Conservation (phyloP, 2,888 invertebrate genomes). For the Rutpela maculata region DNA sequence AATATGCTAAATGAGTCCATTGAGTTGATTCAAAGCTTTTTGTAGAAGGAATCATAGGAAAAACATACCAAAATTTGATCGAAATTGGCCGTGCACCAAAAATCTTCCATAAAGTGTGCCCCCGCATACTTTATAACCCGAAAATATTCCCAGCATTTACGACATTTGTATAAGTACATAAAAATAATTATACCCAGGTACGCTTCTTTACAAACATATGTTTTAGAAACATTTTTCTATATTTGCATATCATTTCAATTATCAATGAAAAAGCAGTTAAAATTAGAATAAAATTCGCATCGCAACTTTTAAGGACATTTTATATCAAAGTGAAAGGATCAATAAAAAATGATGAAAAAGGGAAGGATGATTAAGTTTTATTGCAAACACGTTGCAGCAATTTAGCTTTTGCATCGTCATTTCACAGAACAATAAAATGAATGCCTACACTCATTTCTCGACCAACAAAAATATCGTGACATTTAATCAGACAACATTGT, state of each 20-base stretch:
- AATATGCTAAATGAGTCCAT: no score
- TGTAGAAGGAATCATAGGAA: no score
- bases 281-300: conserved; percentile 28
- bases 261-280: conserved; percentile 8
- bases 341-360: conserved; percentile 31
- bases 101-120: no score
- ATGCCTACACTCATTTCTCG: conserved; percentile 29
- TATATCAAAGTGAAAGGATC: conserved; percentile 26
- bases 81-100: no score
- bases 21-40: no score
- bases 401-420: conserved; percentile 22
- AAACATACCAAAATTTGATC: no score
- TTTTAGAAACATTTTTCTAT: not conserved
- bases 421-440: conserved; percentile 35
- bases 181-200: not conserved
- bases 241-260: conserved; percentile 29
- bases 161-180: no score
- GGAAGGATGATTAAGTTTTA: conserved; percentile 27
- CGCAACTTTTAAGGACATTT: conserved; percentile 31
- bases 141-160: no score
- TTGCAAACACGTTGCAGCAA: conserved; percentile 20
- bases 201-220: not conserved
- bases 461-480: conserved; percentile 32
- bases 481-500: conserved; percentile 38
- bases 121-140: no score